Evolutionary conservation across 2,888 invertebrate species (phyloP).

Genomic region (Melipona bicolor): DNA sequence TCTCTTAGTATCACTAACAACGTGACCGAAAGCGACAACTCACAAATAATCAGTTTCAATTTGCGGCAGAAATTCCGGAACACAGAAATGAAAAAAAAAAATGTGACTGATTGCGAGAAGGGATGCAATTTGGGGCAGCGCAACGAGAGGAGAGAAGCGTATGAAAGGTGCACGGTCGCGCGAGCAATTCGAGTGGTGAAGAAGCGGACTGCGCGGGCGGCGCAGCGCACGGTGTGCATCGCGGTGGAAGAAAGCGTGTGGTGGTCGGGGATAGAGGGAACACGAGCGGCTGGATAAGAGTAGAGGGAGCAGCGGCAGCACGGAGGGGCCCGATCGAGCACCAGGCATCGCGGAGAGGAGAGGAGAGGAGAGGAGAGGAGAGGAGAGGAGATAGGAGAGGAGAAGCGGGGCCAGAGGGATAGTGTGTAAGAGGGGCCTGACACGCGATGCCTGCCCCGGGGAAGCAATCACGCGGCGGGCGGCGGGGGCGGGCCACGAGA

Average conservation of each 20-base stretch:
- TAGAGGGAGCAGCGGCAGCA: constrained; percentile 49
- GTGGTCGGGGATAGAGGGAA: constrained; percentile 45
- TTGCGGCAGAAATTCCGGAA: not conserved
- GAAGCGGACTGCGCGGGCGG: constrained; percentile 66
- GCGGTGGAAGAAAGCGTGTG: constrained; percentile 56
- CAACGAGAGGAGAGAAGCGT: not conserved
- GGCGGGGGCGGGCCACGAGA: constrained; percentile 81
- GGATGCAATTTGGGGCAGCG: not conserved
- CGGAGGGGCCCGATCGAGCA: constrained; percentile 66
- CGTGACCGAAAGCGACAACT: not conserved
- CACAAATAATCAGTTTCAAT: not conserved
- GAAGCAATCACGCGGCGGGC: constrained; percentile 83
- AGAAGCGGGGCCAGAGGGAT: constrained; percentile 67
- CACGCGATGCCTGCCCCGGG: constrained; percentile 83
- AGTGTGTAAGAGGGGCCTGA: constrained; percentile 82
- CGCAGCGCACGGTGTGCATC: constrained; percentile 37
- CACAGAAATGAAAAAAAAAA: not conserved
- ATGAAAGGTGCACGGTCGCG: constrained; percentile 1
- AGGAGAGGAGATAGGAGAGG: constrained; percentile 31
- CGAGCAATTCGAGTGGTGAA: constrained; percentile 33
- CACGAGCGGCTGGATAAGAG: constrained; percentile 51
- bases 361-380: constrained; percentile 59
- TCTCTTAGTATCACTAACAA: too few species aligned
- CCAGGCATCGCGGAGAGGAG: constrained; percentile 54
- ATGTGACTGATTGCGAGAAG: not conserved